Conservation (phyloP, 1,140 invertebrate species). For the Venustaconcha ellipsiformis region DNA sequence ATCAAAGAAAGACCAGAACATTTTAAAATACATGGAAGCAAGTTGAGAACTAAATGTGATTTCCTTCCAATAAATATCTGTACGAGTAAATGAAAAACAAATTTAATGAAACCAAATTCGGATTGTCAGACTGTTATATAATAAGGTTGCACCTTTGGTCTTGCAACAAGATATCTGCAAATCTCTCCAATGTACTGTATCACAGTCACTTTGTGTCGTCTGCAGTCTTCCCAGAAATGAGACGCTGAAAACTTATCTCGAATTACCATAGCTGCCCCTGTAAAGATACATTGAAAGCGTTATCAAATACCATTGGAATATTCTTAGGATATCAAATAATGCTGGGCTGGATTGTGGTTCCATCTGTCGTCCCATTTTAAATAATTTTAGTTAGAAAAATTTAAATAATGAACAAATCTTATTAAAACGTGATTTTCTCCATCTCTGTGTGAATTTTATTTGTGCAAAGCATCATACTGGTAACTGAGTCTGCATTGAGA, state of each 20-base stretch:
- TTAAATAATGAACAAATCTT: background rate
- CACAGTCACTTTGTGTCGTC: constrained; percentile 54
- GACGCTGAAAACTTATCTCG: constrained; percentile 55
- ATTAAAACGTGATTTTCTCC: background rate
- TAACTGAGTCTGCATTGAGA: no score
- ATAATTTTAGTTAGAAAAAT: background rate
- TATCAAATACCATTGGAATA: background rate
- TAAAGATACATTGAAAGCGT: background rate
- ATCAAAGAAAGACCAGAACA: no score
- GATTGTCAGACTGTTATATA: background rate
- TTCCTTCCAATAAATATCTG: no score
- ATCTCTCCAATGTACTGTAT: constrained; percentile 96
- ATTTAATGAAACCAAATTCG: no score
- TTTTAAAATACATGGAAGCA: no score
- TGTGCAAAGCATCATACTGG: no score
- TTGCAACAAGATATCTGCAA: constrained; percentile 91
- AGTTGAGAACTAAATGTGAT: no score
- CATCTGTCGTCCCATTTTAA: background rate
- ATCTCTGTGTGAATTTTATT: no score
- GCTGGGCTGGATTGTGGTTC: background rate
- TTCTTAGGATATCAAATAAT: background rate
- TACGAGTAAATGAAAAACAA: no score
- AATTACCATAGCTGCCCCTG: constrained; percentile 56
- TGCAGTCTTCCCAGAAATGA: constrained; percentile 56
- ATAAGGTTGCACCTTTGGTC: constrained; percentile 37